Evolutionary conservation across 2,113 vertebrate species (phyloP).

Genomic region (Progne subis): DNA sequence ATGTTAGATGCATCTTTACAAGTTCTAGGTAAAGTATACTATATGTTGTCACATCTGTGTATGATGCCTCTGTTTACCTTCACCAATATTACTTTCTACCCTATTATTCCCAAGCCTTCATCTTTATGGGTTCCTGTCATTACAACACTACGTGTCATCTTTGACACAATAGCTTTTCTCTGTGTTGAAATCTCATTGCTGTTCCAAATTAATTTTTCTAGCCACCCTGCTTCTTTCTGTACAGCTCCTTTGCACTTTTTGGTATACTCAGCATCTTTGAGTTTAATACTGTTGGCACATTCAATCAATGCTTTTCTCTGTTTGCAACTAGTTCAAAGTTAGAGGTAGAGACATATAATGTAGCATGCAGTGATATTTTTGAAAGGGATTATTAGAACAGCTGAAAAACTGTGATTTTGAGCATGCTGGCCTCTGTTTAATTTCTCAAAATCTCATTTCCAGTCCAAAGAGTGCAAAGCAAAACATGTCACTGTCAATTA

Average conservation of each 20-base stretch:
- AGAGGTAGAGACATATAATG: background rate
- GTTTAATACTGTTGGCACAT: background rate
- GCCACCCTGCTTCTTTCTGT: background rate
- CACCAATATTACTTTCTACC: background rate
- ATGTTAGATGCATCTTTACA: background rate
- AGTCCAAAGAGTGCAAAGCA: background rate
- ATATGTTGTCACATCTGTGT: background rate
- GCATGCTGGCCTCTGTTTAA: background rate
- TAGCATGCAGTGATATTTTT: background rate
- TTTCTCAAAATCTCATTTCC: conserved; percentile 13
- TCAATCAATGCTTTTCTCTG: background rate
- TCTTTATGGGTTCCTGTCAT: background rate
- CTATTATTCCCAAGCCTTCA: background rate
- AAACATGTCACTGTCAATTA: conserved; percentile 26
- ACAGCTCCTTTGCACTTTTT: background rate
- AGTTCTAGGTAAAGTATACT: background rate
- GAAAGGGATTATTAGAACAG: background rate
- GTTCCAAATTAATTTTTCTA: background rate
- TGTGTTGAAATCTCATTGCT: background rate
- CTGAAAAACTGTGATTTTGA: background rate
- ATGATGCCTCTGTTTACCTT: background rate
- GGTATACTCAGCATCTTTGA: background rate
- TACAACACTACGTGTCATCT: background rate
- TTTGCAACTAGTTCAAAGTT: background rate
- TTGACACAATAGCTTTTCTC: background rate